These are phyloP conservation scores for Pemphigus obesinymphae DNA, from an alignment of 1,140 invertebrate species.

Conservation along the genomic window DNA sequence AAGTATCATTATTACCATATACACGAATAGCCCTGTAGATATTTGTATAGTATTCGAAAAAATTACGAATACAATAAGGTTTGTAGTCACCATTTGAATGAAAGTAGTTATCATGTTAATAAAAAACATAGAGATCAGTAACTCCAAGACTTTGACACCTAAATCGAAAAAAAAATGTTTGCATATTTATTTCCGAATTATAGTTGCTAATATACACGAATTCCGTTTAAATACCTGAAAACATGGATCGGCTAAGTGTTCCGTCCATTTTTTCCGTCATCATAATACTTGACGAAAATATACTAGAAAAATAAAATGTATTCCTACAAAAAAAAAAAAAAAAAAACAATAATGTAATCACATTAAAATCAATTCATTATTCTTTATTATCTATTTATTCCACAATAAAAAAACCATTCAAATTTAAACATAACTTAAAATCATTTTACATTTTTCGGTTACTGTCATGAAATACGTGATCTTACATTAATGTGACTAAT, in stretches of 20 bases:
- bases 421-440: too few relatives aligned
- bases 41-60: not conserved
- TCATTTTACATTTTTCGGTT: too few relatives aligned
- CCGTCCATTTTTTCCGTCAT: constrained; percentile 46
- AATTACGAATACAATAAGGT: not conserved
- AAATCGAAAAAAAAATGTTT: not conserved
- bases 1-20: not conserved
- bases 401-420: too few relatives aligned
- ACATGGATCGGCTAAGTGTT: constrained; percentile 46
- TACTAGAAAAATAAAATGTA: constrained; percentile 46
- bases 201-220: not conserved
- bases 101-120: not conserved
- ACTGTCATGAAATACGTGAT: too few relatives aligned
- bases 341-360: too few relatives aligned
- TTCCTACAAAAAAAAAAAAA: too few relatives aligned
- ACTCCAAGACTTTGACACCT: not conserved
- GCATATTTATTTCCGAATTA: too few relatives aligned
- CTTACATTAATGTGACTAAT: too few relatives aligned
- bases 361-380: too few relatives aligned
- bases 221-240: constrained; percentile 47
- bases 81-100: not conserved
- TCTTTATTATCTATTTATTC: too few relatives aligned
- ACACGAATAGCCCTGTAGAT: not conserved
- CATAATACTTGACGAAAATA: constrained; percentile 46
- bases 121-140: not conserved